phyloP scores from a whole-genome alignment of 2,797 vertebrate genomes.

The Silurus lanzhouensis region DNA sequence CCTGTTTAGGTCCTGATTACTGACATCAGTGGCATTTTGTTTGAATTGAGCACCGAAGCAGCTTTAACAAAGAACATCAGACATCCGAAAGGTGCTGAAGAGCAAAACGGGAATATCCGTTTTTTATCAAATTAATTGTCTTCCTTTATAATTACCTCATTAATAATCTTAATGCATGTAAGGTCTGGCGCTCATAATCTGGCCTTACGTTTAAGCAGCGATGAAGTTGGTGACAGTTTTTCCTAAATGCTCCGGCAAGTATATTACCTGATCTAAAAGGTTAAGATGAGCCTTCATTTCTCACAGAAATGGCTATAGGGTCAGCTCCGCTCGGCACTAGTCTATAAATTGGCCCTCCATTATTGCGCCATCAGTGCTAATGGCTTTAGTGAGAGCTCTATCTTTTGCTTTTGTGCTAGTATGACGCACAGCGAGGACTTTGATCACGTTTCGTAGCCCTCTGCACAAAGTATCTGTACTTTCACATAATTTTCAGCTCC shows the following conservation, averaged over 20 bases:
- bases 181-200: neutral
- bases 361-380: slow-evolving; percentile 52
- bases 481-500: slow-evolving; percentile 40
- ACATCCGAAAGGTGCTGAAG: slow-evolving; percentile 9
- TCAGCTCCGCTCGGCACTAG: slow-evolving; percentile 26
- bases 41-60: slow-evolving; percentile 27
- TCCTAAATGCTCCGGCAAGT: slow-evolving; percentile 9
- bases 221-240: neutral
- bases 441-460: slow-evolving; percentile 48
- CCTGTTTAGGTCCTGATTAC: slow-evolving; percentile 54
- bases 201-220: neutral
- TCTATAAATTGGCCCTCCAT: slow-evolving; percentile 47
- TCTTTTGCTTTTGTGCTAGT: slow-evolving; percentile 47
- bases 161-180: neutral
- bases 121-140: neutral
- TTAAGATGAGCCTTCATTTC: slow-evolving; percentile 38
- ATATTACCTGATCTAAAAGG: slow-evolving; percentile 19
- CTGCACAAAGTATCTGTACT: slow-evolving; percentile 37
- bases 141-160: neutral
- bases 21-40: slow-evolving; percentile 45
- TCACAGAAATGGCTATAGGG: slow-evolving; percentile 38
- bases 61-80: slow-evolving; percentile 18
- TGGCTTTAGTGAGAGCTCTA: slow-evolving; percentile 50
- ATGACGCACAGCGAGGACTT: slow-evolving; percentile 49
- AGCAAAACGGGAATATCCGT: slow-evolving; percentile 9